These are phyloP conservation scores for Leptocoma aspasia DNA, from an alignment of 2,113 vertebrate species.

Conservation along the genomic window DNA sequence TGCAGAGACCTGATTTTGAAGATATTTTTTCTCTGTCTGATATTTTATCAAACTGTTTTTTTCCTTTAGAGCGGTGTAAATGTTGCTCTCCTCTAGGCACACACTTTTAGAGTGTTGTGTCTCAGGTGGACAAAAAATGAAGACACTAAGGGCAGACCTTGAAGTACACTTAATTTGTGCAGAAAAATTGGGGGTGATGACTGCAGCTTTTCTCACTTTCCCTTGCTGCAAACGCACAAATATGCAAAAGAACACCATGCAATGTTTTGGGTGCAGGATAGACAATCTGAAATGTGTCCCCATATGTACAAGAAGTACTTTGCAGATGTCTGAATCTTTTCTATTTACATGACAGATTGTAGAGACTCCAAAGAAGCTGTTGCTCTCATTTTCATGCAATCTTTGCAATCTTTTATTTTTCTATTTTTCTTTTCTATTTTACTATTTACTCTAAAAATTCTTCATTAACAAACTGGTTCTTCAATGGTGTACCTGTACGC, in stretches of 20 bases:
- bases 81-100: neutral
- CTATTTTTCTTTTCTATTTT: neutral
- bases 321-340: conserved; percentile 55
- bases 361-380: conserved; percentile 25
- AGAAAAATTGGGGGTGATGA: neutral
- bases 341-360: conserved; percentile 58
- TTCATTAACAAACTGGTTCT: neutral
- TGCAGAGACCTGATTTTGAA: neutral
- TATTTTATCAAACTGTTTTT: neutral
- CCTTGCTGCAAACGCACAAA: neutral
- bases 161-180: neutral
- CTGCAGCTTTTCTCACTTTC: conserved; percentile 17
- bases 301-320: conserved; percentile 27
- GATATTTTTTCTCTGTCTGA: neutral
- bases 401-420: neutral
- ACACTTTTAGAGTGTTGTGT: neutral
- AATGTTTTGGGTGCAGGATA: conserved; percentile 26
- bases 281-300: conserved; percentile 31
- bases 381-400: conserved; percentile 13
- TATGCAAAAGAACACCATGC: neutral
- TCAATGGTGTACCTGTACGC: neutral
- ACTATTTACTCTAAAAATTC: neutral
- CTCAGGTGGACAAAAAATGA: neutral
- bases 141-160: neutral
- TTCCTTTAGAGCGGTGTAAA: neutral